Percentiles rank a stretch among this genome's conserved stretches.
These are phyloP conservation scores for Yoshiicerus persimilis DNA, from an alignment of 1,140 invertebrate genomes.

Conservation along the genomic window DNA sequence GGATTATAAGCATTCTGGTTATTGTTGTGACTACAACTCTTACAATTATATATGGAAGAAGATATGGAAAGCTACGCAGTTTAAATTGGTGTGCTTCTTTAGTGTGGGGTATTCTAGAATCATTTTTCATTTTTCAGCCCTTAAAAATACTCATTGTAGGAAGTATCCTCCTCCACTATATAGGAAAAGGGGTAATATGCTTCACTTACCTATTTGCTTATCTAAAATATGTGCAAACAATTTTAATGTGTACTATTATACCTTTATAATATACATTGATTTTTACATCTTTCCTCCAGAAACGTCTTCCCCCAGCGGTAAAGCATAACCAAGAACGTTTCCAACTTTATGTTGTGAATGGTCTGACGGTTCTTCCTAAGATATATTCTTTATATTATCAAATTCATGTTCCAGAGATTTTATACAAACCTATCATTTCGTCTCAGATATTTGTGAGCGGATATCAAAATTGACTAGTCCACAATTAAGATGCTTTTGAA, in stretches of 20 bases:
- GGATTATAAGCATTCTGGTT: neutral
- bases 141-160: neutral
- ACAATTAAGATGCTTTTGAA: too few relatives aligned
- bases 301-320: neutral
- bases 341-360: neutral
- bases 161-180: neutral
- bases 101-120: neutral
- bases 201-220: too few relatives aligned
- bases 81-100: neutral
- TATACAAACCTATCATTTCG: neutral
- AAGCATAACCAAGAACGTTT: neutral
- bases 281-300: neutral
- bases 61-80: neutral
- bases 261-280: neutral
- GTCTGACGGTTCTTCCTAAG: neutral
- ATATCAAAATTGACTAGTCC: neutral
- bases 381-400: neutral
- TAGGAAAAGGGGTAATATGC: neutral
- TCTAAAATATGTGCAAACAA: too few relatives aligned
- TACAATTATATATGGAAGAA: neutral
- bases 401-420: neutral
- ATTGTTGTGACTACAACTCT: neutral
- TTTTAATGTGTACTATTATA: neutral
- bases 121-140: neutral
- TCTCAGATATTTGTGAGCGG: neutral